phyloP scores from a whole-genome alignment of 2,113 vertebrate species.

The Phyllostomus hastatus region DNA sequence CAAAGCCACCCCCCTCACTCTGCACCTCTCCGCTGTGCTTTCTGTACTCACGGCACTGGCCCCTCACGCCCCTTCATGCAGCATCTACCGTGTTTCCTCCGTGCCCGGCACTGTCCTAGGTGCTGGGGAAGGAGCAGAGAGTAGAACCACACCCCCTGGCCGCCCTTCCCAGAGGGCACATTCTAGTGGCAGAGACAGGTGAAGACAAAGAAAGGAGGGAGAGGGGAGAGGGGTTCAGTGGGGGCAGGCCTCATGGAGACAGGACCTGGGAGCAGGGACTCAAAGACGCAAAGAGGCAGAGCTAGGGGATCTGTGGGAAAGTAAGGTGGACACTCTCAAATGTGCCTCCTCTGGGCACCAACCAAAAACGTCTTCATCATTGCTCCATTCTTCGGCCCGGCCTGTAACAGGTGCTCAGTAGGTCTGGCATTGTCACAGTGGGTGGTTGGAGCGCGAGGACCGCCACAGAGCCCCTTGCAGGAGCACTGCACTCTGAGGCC shows the following conservation, averaged over 20 bases:
- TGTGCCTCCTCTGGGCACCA: not conserved
- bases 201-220: not conserved
- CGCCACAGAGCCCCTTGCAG: rapidly evolving
- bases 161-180: not conserved
- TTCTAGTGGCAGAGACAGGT: rapidly evolving
- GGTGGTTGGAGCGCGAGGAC: not conserved
- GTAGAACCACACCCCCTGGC: not conserved
- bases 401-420: not conserved
- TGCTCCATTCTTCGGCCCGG: not conserved
- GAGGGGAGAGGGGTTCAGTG: no score
- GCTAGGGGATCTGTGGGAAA: not conserved
- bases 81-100: rapidly evolving
- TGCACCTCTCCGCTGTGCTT: rapidly evolving
- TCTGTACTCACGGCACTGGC: rapidly evolving
- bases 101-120: constrained; percentile 24
- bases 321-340: not conserved
- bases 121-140: not conserved
- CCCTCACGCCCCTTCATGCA: not conserved
- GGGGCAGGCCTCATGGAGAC: not conserved
- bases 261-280: not conserved
- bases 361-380: rapidly evolving
- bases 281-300: not conserved
- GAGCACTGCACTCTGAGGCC: not conserved
- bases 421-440: not conserved
- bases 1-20: not conserved